These are phyloP conservation scores for Cephalotes varians DNA, from an alignment of 2,888 invertebrate genomes.

Conservation along the genomic window DNA sequence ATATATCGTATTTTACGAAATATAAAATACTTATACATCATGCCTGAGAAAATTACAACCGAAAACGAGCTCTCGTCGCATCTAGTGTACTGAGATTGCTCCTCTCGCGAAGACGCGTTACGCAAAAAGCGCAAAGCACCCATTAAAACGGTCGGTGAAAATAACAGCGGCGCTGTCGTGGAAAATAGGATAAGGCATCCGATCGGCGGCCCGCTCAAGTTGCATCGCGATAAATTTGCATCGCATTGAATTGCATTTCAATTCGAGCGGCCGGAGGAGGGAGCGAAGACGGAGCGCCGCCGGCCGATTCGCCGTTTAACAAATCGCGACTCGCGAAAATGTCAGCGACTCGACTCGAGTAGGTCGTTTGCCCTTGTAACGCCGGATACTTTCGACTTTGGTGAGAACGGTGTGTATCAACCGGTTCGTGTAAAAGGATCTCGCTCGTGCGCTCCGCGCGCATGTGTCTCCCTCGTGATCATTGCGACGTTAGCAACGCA, in stretches of 20 bases:
- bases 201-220: constrained; percentile 1
- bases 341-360: constrained; percentile 59
- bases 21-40: neutral
- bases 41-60: neutral
- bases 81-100: neutral
- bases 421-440: constrained; percentile 66
- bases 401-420: constrained; percentile 59
- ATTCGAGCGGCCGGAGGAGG: neutral
- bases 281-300: neutral
- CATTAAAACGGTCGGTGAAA: constrained; percentile 31
- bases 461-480: constrained; percentile 55
- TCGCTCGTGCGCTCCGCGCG: constrained; percentile 26
- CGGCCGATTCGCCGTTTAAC: constrained; percentile 13
- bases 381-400: constrained; percentile 69
- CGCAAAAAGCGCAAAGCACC: constrained; percentile 6
- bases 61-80: constrained; percentile 21
- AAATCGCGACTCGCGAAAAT: constrained; percentile 61
- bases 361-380: constrained; percentile 69
- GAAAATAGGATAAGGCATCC: constrained; percentile 25
- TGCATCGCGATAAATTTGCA: constrained; percentile 22
- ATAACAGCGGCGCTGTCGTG: constrained; percentile 20
- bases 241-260: constrained; percentile 16
- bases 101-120: constrained; percentile 20
- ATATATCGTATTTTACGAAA: neutral
- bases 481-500: constrained; percentile 50